Evolutionary conservation across 2,113 vertebrate genomes (phyloP), one percentile per base, ranked within the genome.

Genomic region (Amazona vittata): DNA sequence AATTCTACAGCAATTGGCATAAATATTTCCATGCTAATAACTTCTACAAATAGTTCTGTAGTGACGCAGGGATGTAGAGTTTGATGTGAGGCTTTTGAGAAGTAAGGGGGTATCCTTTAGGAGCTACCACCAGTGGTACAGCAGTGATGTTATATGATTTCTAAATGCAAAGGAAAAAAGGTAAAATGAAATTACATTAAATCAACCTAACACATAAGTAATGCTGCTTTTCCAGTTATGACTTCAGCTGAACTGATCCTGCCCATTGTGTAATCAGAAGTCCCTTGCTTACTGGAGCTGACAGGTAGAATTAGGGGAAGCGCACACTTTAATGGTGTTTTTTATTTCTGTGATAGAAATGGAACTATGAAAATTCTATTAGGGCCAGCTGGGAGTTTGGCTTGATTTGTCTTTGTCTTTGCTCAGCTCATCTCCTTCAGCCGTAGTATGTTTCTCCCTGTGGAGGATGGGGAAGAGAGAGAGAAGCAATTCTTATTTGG

Each of bases 321-420:
- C 2, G 1, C 70, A 89, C 37, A 35, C 57, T 93, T 83, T 67
- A 86, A 92, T 93, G 43, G 47, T 3, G 9, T 22, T 64, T 62
- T 93, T 83, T 73, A 68, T 88, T 74, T 95, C 83, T 73, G 15
- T 69, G 83, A 52, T 84, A 80, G 82, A 96, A 95, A 79, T 90
- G 65, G 70, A 94, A 86, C 85, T 90, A 81, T 93, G 92, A 94
- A 94, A 95, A 97, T 97, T 96, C 96, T 94, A 22, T 95, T 90
- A 83, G 83, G 68, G 84, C 60, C 88, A 86, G 59, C 74, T 73
- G 91, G 95, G 86, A 96, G 76, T 93, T 97, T 90, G 83, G 71
- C 71, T 83, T 78, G 50, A 55, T 96, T 93, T 2, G 2, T 87
- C 74, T 91, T 95, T 93, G 79, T 91, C 94, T 96, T 95, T 90